Evolutionary conservation across 2,797 vertebrate genomes (phyloP).

Genomic region (Chiloscyllium punctatum): DNA sequence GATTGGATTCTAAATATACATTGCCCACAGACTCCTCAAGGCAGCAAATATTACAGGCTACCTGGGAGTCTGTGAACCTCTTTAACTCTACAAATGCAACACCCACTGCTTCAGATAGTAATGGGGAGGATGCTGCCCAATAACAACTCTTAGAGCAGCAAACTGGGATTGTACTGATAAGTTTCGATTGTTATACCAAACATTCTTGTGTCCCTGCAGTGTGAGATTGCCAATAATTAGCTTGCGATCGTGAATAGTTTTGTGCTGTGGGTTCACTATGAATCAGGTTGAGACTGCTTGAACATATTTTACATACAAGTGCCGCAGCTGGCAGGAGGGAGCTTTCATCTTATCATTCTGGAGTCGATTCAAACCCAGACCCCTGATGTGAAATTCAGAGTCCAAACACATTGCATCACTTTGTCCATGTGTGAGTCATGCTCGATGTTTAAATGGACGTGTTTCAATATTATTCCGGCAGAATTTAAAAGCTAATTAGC

Average conservation of each 20-base stretch:
- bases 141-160: not conserved
- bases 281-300: not conserved
- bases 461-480: conserved; percentile 2
- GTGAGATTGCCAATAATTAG: not conserved
- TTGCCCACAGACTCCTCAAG: too few relatives aligned
- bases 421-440: not conserved
- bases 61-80: too few relatives aligned
- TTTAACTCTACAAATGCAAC: too few relatives aligned
- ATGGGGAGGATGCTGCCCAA: not conserved
- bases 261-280: not conserved
- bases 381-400: conserved; percentile 10
- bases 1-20: too few relatives aligned
- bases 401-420: conserved; percentile 19
- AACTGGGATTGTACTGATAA: not conserved
- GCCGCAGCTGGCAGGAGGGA: not conserved
- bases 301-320: not conserved
- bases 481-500: not conserved
- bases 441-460: not conserved
- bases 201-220: not conserved
- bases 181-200: not conserved
- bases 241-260: not conserved
- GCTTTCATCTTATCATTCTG: conserved; percentile 27
- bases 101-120: too few relatives aligned
- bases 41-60: too few relatives aligned
- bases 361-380: not conserved